A percentile compares a stretch with the other conserved stretches of the same genome.
Evolutionary conservation across 53 echinoderm and acorn worm genomes (phyloP).

Genomic region (Holothuria scabra): DNA sequence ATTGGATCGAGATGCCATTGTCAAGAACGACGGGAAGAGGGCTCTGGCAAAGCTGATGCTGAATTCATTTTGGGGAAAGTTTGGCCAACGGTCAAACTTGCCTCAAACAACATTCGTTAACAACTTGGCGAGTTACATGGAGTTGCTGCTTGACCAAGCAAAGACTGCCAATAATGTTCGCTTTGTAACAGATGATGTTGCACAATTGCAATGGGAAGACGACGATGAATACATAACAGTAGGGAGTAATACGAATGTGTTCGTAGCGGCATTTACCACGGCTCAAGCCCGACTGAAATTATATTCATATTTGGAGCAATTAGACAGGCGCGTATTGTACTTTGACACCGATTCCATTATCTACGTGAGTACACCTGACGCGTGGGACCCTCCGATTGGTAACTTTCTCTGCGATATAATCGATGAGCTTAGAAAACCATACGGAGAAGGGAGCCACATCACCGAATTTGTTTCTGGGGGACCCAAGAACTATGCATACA

Average conservation of each 20-base stretch:
- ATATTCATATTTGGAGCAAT: background rate
- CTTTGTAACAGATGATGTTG: background rate
- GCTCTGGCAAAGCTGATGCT: constrained; percentile 65
- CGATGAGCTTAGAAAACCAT: constrained; percentile 51
- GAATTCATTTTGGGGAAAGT: constrained; percentile 70
- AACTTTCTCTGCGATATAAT: constrained; percentile 62
- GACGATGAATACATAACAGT: background rate
- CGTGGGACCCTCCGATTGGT: constrained; percentile 36
- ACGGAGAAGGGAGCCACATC: constrained; percentile 53
- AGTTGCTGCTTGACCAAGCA: background rate
- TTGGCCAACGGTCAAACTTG: constrained; percentile 47
- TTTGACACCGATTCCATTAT: constrained; percentile 49
- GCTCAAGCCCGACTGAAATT: constrained; percentile 21
- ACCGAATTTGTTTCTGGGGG: constrained; percentile 47
- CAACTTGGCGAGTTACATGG: constrained; percentile 13
- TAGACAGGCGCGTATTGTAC: constrained; percentile 18
- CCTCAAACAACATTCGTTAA: background rate
- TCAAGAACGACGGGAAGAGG: constrained; percentile 51
- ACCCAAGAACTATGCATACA: constrained; percentile 64
- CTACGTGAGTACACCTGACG: constrained; percentile 31
- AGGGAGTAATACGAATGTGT: constrained; percentile 3
- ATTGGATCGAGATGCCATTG: constrained; percentile 39
- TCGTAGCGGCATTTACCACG: constrained; percentile 23
- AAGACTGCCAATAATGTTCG: background rate
- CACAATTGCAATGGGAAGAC: background rate